Evolutionary conservation across 2,113 vertebrate species (phyloP), one percentile per base, ranked within the genome.

Genomic region (Entelurus aequoreus): DNA sequence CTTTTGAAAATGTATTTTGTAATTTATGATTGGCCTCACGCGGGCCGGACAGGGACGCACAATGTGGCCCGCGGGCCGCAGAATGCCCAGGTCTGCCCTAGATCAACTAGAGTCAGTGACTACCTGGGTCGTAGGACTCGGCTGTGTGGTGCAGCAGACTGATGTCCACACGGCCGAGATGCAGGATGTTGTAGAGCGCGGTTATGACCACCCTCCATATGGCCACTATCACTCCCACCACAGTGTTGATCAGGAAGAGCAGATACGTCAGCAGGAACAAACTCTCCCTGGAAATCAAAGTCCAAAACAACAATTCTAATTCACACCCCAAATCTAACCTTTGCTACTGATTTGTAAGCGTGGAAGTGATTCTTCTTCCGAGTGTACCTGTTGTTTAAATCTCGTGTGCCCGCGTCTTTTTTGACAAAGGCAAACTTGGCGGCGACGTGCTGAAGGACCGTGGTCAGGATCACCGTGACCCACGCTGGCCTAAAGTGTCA

Each of bases 101-200:
- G 28, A 28, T 28, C 28, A 28, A 28, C 28, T 12, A 5, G 10
- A 12, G 2, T 46, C 42, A 46, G 10, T 12, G 42, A 12, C 3
- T 79, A 95, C 95, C 94, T 6, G 93, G 93, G 65, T 98, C 95
- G 0, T 92, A 87, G 54, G 74, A 62, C 74, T 94, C 91, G 0
- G 88, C 87, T 0, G 86, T 68, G 0, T 85, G 87, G n/a, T 89
- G 89, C 51, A 97, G 83, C 63, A 96, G 84, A 67, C 94, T 94
- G 79, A 93, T 65, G 71, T 97, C 93, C 46, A 93, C 74, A 4
- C 91, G 93, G 44, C 93, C 89, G 0, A 98, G 77, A 72, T 96
- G 93, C 60, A 94, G 1, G 2, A 92, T 68, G 0, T 96, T 96
- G 79, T 90, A 94, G 60, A 94, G 65, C 6, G 88, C 90, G 0